Evolutionary conservation across 2,113 vertebrate species (phyloP).

Genomic region (Burhinus bistriatus): DNA sequence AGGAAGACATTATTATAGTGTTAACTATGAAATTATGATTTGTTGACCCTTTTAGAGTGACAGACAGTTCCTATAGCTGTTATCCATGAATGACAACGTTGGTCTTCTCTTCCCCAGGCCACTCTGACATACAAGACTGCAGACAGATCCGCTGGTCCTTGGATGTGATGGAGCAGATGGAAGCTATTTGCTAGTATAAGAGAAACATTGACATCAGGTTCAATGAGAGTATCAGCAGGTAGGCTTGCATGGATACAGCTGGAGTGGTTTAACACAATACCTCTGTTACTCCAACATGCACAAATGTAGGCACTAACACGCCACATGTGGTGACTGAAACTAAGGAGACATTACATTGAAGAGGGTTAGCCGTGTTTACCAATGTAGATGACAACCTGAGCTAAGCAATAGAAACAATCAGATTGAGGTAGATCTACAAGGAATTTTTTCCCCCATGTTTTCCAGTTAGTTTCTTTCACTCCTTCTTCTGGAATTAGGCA

Average conservation of each 20-base stretch:
- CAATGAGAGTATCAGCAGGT: background rate
- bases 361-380: background rate
- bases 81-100: background rate
- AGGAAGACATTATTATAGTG: background rate
- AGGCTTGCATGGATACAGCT: background rate
- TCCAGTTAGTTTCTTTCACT: background rate
- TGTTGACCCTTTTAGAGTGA: background rate
- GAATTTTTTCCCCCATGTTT: background rate
- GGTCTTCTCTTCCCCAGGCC: background rate
- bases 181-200: background rate
- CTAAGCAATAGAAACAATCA: background rate
- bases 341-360: background rate
- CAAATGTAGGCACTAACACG: background rate
- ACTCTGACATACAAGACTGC: background rate
- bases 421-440: background rate
- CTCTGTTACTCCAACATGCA: rapidly evolving
- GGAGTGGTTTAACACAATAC: background rate
- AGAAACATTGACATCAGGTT: background rate
- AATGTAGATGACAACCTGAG: background rate
- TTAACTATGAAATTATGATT: background rate
- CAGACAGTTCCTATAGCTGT: background rate
- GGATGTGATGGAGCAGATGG: background rate
- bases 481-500: background rate
- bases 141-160: background rate
- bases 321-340: rapidly evolving